Conservation (phyloP, 2,113 vertebrate genomes). For the Oreochromis spilurus region DNA sequence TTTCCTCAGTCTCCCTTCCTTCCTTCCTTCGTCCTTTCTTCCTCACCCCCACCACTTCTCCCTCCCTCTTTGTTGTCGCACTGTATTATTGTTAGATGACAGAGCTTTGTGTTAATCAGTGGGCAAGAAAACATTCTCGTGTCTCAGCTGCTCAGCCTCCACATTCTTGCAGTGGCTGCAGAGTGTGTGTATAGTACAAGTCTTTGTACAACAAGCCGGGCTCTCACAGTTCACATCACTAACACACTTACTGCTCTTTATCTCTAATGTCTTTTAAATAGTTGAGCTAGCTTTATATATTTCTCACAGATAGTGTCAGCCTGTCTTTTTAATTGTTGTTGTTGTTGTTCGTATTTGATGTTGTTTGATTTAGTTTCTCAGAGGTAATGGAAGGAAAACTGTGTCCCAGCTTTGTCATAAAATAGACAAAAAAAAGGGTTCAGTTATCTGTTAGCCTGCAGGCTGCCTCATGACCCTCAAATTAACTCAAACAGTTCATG, state of each 20-base stretch:
- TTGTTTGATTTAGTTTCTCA: background rate
- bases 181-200: background rate
- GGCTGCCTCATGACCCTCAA: background rate
- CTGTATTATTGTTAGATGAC: background rate
- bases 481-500: background rate
- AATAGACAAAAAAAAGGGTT: background rate
- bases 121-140: constrained; percentile 27
- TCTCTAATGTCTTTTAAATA: background rate
- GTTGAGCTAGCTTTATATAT: background rate
- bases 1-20: background rate
- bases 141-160: constrained; percentile 22
- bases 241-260: background rate
- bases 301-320: background rate
- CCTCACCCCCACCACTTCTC: background rate
- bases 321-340: background rate
- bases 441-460: background rate
- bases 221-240: background rate
- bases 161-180: constrained; percentile 15
- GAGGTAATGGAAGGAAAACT: background rate
- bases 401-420: background rate
- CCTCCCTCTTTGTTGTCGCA: background rate
- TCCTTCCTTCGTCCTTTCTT: background rate
- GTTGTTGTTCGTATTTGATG: background rate
- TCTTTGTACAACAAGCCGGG: background rate
- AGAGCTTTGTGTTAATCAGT: constrained; percentile 17